A percentile compares a stretch with the other conserved stretches of the same genome.
Conservation (phyloP, 2,888 invertebrate genomes). For the Phyto melanocephala region DNA sequence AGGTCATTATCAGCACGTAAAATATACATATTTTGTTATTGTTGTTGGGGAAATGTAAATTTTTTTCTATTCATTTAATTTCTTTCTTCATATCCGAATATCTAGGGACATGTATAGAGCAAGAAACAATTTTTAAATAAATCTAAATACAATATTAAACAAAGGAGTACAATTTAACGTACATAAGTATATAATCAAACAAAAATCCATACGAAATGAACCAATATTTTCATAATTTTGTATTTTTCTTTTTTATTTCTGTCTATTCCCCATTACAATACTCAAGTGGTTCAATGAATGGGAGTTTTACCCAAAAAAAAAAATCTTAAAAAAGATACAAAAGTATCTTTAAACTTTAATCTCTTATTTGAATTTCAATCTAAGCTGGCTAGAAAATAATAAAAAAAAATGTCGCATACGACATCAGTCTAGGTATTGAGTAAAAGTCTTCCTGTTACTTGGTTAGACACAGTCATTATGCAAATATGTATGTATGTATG, state of each 20-base stretch:
- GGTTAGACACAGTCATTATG: not conserved
- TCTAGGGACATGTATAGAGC: conserved; percentile 43
- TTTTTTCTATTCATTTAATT: conserved; percentile 17
- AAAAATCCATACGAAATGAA: conserved; percentile 41
- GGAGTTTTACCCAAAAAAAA: conserved; percentile 6
- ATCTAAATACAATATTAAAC: conserved; percentile 45
- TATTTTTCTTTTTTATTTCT: conserved; percentile 10
- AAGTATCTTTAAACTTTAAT: conserved; percentile 54
- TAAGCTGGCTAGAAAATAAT: not conserved
- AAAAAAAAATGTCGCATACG: conserved; percentile 39
- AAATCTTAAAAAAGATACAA: not conserved
- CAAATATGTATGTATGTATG: not conserved
- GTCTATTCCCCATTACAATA: conserved; percentile 32
- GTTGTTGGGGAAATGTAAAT: conserved; percentile 24
- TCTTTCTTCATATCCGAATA: conserved; percentile 28
- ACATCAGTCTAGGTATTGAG: not conserved
- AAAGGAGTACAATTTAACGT: conserved; percentile 16
- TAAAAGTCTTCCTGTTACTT: conserved; percentile 35
- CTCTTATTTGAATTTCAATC: conserved; percentile 52
- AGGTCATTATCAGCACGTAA: conserved; percentile 64
- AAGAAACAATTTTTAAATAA: conserved; percentile 15
- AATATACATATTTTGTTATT: conserved; percentile 44
- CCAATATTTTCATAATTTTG: conserved; percentile 59
- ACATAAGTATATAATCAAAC: conserved; percentile 7
- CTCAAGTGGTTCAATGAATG: conserved; percentile 40